Base-by-base conservation (phyloP, 2,888 invertebrate genomes). In the Hoplodrina blanda region DNA sequence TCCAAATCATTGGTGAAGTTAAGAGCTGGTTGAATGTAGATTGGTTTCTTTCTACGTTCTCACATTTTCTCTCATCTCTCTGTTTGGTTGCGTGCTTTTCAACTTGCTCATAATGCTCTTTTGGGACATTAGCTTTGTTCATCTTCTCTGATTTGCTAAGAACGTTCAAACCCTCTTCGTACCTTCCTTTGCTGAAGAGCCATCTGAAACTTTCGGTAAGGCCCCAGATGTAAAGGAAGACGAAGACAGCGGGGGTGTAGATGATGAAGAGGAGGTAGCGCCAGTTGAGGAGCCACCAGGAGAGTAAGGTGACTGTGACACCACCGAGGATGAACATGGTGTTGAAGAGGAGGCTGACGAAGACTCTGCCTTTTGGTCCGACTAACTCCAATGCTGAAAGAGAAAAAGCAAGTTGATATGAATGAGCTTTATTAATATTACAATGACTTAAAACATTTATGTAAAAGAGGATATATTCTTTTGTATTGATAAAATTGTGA, bases 121-220 rank as follows among this genome's bases (percentile, higher is more conserved):
- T 94, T 0, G 96, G 94, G 0, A 97, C 91, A 19, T 91, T 89
- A 0, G 92, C 93, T 5, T 96, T 96, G 85, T 98, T 98, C 60
- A 97, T 93, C 78, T 93, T 96, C 1, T 98, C 97, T 11, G 97
- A 96, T 86, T 94, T 97, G 13, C 92, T 94, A 3, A 97, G 92
- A 1, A 97, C 97, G 6, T 93, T 92, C 50, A 97, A 95, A 0
- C 97, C 98, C 83, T 97, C 97, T 25, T 97, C 96, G 78, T 97
- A 96, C 78, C 96, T 96, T 1, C 97, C 97, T 87, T 97, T 97
- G 66, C 97, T 97, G 85, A 96, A 94, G 44, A 91, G 88, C 96
- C 96, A 96, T 63, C 96, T 86, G 84, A 95, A 95, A 73, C 95
- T 95, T 71, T 96, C 96, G 0, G 93, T 92, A 0, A 96, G 85